Evolutionary conservation across 2,113 vertebrate genomes (phyloP).

Genomic region (Platysternon megacephalum): DNA sequence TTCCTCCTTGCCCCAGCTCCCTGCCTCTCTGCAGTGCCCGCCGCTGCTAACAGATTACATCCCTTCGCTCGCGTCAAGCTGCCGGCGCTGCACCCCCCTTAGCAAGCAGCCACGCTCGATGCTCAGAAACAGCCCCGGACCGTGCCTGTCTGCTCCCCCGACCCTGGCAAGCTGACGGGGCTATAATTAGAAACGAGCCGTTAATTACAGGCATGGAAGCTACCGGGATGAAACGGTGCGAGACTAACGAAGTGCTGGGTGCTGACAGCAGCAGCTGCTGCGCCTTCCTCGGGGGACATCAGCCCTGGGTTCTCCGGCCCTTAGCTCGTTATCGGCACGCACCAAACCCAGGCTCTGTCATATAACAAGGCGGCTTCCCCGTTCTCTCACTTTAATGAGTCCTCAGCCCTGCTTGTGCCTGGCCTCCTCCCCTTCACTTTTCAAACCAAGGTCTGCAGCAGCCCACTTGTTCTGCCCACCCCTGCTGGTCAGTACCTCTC

Average conservation of each 20-base stretch:
- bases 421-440: rapidly evolving
- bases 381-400: neutral
- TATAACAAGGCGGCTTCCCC: neutral
- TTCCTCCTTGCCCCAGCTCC: neutral
- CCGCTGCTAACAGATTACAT: neutral
- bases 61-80: neutral
- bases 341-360: neutral
- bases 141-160: neutral
- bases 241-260: neutral
- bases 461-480: neutral
- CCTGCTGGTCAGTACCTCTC: neutral
- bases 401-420: neutral
- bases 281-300: neutral
- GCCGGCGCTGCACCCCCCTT: neutral
- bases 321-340: rapidly evolving
- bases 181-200: constrained; percentile 43
- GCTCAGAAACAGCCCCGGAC: neutral
- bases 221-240: neutral
- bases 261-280: constrained; percentile 12
- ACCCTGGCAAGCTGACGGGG: neutral
- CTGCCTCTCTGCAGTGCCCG: neutral
- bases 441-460: neutral
- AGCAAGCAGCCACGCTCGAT: neutral
- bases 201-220: constrained; percentile 56
- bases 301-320: neutral